Evolutionary conservation across 2,888 invertebrate genomes (phyloP), one percentile per base, ranked within the genome.

Genomic region (Acholoe squamosa): DNA sequence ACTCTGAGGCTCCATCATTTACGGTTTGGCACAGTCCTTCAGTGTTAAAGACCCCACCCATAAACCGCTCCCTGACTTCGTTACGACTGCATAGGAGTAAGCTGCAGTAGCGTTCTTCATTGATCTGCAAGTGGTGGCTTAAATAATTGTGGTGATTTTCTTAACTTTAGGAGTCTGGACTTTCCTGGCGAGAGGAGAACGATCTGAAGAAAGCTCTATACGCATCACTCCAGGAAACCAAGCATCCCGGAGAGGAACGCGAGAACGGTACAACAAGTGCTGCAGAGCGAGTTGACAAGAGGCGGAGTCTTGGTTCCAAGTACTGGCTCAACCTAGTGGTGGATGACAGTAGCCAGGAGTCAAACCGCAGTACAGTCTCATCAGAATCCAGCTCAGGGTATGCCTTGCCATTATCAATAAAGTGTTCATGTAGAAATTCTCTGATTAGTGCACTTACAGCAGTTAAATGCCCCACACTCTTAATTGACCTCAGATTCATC

Each of bases 181-280:
- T 96, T 67, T 95, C 95, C 28, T 95, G 96, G 94, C 93, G 93
- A 90, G 96, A 96, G 90, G 96, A 96, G 91, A 94, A 94, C 51
- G 95, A 96, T 88, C 92, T 96, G 89, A 95, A 96, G 92, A 95
- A 94, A 91, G 96, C 96, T 0, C 92, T 96, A 88, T 96, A 96
- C 93, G 95, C 95, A 3, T 96, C 96, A 0, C 93, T 96, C 22
- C 95, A 96, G 91, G 95, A 95, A 90, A 94, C 93, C 19, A 90
- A 90, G 76, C 84, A 67, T 76, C 28, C 84, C 1, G 54, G 80
- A 22, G 25, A 33, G 31, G 86, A 52, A 19, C 12, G 22, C 0
- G 86, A 86, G 86, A 86, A 86, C 86, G 86, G 84, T 34, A 28
- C 84, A 34, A 90, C 61, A 86, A 89, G 52, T 89, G 33, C 67